Conservation (phyloP, 2,113 vertebrate species). For the Ptilonorhynchus violaceus region DNA sequence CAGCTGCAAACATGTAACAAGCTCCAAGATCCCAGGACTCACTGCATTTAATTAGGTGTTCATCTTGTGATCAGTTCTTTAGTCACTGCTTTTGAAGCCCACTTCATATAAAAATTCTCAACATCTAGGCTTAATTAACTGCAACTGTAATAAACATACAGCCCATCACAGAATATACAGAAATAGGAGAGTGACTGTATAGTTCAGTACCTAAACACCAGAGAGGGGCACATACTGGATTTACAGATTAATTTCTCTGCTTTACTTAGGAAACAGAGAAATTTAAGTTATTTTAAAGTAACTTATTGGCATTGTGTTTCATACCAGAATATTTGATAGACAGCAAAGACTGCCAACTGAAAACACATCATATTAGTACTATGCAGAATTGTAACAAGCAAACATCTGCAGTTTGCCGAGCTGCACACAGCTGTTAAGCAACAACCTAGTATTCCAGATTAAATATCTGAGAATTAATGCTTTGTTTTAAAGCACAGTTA, state of each 20-base stretch:
- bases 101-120: neutral
- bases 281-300: neutral
- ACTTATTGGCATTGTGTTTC: neutral
- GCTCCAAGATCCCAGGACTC: slow-evolving; percentile 8
- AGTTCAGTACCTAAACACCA: neutral
- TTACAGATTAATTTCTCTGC: neutral
- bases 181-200: neutral
- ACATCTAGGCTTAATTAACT: slow-evolving; percentile 18
- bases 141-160: neutral
- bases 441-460: neutral
- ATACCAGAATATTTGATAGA: neutral
- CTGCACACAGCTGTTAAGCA: neutral
- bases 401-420: neutral
- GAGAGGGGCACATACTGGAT: neutral
- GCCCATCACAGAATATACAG: neutral
- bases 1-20: slow-evolving; percentile 30
- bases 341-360: neutral
- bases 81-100: slow-evolving; percentile 12
- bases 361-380: neutral
- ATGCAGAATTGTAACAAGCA: neutral
- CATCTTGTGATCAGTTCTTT: slow-evolving; percentile 20
- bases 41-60: slow-evolving; percentile 21
- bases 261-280: neutral
- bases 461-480: neutral
- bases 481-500: neutral